These are phyloP conservation scores for Nicator chloris DNA, from an alignment of 2,113 vertebrate genomes.

Conservation along the genomic window DNA sequence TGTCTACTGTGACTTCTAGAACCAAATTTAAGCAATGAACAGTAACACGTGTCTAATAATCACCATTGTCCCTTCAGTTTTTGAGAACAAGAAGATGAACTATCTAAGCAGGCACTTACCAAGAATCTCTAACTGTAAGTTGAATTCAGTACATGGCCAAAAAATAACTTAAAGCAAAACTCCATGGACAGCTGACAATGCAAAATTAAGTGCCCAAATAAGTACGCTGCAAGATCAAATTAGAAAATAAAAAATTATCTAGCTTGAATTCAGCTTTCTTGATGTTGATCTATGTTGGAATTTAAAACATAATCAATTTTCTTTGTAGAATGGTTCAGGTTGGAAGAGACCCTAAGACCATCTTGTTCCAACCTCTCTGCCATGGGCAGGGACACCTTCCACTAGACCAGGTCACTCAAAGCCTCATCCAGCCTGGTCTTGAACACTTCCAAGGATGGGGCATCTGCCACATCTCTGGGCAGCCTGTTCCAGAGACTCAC, in stretches of 20 bases:
- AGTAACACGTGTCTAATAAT: background rate
- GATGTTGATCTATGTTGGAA: background rate
- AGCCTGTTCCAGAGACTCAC: background rate
- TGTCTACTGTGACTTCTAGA: background rate
- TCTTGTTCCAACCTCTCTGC: background rate
- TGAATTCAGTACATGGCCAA: background rate
- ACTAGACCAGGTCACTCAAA: background rate
- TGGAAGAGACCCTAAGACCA: background rate
- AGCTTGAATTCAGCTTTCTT: background rate
- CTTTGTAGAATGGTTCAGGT: background rate
- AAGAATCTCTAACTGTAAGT: background rate
- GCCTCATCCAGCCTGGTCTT: background rate
- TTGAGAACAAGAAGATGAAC: background rate
- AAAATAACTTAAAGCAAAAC: background rate
- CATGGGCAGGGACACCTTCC: background rate
- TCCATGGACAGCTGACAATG: background rate
- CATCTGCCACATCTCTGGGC: background rate
- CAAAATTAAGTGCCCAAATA: background rate
- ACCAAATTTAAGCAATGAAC: background rate
- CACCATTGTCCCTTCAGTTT: background rate
- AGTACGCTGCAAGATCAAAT: background rate
- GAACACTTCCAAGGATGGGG: background rate
- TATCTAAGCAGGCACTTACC: background rate
- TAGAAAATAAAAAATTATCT: background rate
- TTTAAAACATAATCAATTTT: background rate